Percentiles rank a stretch among this genome's conserved stretches.
Evolutionary conservation across 2,113 vertebrate genomes (phyloP).

Genomic region (Neolamprologus sp.): DNA sequence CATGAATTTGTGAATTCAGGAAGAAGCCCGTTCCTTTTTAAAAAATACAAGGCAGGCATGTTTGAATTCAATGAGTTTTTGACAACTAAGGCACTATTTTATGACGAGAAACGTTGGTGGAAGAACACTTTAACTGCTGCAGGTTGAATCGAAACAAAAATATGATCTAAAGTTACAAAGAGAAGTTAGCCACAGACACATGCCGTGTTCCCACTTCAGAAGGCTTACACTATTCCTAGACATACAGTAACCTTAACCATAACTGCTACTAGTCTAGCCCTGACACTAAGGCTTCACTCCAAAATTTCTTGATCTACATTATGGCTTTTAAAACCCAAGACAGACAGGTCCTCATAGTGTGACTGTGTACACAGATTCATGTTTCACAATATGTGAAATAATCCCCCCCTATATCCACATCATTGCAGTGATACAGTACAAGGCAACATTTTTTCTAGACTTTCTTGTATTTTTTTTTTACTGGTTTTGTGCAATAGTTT

Average conservation of each 20-base stretch:
- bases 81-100: not conserved
- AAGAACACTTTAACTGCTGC: not conserved
- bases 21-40: not conserved
- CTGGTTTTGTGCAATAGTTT: not conserved
- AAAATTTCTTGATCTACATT: not conserved
- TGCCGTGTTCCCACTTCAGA: not conserved
- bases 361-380: not conserved
- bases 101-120: not conserved
- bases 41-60: not conserved
- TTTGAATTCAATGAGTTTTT: not conserved
- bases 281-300: not conserved
- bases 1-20: not conserved
- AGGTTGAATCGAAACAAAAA: not conserved
- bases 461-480: not conserved
- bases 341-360: not conserved
- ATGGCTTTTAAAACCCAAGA: not conserved
- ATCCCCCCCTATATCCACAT: rapidly evolving
- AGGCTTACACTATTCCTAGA: not conserved
- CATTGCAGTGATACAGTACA: not conserved
- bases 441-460: not conserved
- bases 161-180: not conserved
- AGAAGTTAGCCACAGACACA: not conserved
- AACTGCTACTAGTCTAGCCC: not conserved
- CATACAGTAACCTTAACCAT: not conserved
- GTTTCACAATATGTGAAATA: not conserved